Evolutionary conservation across 2,888 invertebrate species (phyloP).

Genomic region (Cosmopolites sordidus): DNA sequence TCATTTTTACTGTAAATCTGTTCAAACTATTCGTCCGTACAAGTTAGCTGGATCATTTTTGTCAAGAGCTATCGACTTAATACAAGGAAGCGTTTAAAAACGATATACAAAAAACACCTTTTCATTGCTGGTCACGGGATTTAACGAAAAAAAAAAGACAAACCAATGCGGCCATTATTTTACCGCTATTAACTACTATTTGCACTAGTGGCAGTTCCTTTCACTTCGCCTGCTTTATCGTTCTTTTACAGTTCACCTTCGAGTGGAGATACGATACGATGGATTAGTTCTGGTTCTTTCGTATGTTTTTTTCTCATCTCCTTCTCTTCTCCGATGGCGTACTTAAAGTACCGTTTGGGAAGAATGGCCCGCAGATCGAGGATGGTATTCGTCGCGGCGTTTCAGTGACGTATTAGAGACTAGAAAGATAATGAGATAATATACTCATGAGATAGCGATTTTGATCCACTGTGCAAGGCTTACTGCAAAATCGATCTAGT

Average conservation of each 20-base stretch:
- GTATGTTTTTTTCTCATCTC: no score
- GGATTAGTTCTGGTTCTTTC: neutral
- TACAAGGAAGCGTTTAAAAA: slow-evolving; percentile 7
- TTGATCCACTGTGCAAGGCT: neutral
- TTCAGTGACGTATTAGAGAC: neutral
- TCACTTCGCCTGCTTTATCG: slow-evolving; percentile 16
- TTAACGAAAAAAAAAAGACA: neutral
- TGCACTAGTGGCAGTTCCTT: slow-evolving; percentile 20
- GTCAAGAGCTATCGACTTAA: neutral
- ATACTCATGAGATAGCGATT: slow-evolving; percentile 1
- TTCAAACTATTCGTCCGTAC: no score
- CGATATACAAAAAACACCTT: neutral
- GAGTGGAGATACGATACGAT: slow-evolving; percentile 1
- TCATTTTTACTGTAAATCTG: no score
- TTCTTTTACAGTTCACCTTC: slow-evolving; percentile 6
- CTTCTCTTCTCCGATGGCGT: neutral
- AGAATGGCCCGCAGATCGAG: neutral
- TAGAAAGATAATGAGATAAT: neutral
- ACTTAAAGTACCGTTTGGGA: slow-evolving; percentile 1
- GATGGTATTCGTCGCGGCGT: neutral
- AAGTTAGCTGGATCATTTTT: no score
- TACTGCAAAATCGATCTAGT: neutral
- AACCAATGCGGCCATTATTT: slow-evolving; percentile 14
- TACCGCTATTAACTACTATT: slow-evolving; percentile 23
- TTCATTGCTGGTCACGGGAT: slow-evolving; percentile 1